Evolutionary conservation across 2,888 invertebrate species (phyloP).

Genomic region (Coenonympha arcania): DNA sequence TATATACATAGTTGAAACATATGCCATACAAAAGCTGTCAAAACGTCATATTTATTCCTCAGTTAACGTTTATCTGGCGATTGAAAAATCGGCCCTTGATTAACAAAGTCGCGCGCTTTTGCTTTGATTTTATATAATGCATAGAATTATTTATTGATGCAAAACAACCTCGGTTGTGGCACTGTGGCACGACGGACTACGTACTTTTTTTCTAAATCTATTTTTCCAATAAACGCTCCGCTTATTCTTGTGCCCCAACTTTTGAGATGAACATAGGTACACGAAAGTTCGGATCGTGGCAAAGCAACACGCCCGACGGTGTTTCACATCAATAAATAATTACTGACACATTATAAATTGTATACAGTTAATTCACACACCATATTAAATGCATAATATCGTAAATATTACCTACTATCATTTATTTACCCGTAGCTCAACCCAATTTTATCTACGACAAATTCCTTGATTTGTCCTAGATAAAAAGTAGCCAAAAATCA

Average conservation of each 20-base stretch:
- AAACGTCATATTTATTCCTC: too few species aligned
- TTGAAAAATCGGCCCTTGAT: too few species aligned
- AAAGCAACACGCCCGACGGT: slow-evolving; percentile 5
- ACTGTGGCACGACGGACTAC: slow-evolving; percentile 19
- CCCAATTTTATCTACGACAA: too few species aligned
- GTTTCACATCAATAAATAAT: slow-evolving; percentile 10
- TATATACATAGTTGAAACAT: too few species aligned
- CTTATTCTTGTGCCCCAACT: background rate
- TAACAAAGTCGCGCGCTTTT: background rate
- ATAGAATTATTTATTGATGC: slow-evolving; percentile 11
- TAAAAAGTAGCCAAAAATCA: too few species aligned
- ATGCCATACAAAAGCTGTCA: too few species aligned
- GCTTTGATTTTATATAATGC: background rate
- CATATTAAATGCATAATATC: background rate
- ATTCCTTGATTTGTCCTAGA: too few species aligned
- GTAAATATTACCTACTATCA: background rate
- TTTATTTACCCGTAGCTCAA: too few species aligned
- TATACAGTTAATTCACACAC: background rate
- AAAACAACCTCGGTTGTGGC: slow-evolving; percentile 18
- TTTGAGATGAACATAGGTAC: background rate
- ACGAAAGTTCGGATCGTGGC: slow-evolving; percentile 1
- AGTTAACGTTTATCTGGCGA: too few species aligned
- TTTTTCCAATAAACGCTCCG: background rate
- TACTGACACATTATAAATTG: background rate
- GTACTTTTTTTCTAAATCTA: too few species aligned